Evolutionary conservation across 2,797 vertebrate species (phyloP), one percentile per base, ranked within the genome.

Genomic region (Crypturellus tataupa): DNA sequence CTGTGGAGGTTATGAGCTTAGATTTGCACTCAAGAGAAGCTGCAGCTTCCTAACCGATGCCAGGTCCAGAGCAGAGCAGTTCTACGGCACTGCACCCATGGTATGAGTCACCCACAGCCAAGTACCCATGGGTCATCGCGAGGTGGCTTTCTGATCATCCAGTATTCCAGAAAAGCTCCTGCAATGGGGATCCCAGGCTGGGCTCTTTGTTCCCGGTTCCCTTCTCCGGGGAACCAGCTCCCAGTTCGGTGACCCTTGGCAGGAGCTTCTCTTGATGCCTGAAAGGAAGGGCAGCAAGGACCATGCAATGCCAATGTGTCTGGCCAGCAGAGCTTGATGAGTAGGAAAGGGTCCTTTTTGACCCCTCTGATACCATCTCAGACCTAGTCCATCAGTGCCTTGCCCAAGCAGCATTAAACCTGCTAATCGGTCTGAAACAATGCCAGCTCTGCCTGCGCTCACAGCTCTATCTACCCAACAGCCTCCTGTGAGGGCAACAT

Each of bases 161-260:
- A 44, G 53, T 55, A 18, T 19, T 55, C 53, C 53, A 47, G 44
- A 59, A 35, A 12, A 6, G 2, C 11, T 88, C 46, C 49, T 81
- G 88, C 70, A 63, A 2, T 1, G 12, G 20, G 6, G 7, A 93
- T 67, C 33, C 37, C 2, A 3, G 24, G 33, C 24, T 12, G 78
- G 70, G 49, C 93, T 55, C 53, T 94, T 89, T 94, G 75, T 69
- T 86, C 63, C 69, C 44, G 53, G 83, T 33, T 81, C 42, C 16
- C 59, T 73, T 37, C 59, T 87, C 73, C 68, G 3, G 6, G 56
- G 33, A 93, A 24, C 1, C 0, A 12, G 60, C 63, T 40, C 27
- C 56, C 68, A 1, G 3, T 3, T 0, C 35, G 1, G 2, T 53
- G 69, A 88, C n/a, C 81, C 42, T 67, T 94, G 75, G 35, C 87